phyloP scores from a whole-genome alignment of 2,797 vertebrate genomes.

The Thripadectes ignobilis region DNA sequence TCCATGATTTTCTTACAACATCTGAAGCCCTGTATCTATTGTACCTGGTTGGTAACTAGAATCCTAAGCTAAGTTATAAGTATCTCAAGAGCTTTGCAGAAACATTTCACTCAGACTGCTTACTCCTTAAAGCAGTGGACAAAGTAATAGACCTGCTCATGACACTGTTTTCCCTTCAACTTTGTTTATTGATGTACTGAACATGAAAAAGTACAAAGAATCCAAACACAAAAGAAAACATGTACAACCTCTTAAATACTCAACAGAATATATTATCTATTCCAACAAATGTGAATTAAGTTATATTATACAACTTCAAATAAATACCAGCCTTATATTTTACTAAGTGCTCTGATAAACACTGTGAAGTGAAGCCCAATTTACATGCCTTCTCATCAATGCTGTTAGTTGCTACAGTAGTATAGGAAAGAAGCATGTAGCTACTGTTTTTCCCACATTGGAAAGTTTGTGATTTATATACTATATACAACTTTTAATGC shows the following conservation, averaged over 20 bases:
- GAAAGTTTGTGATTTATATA: conserved; percentile 69
- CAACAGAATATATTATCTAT: conserved; percentile 87
- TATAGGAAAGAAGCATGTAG: conserved; percentile 78
- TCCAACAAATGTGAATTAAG: conserved; percentile 86
- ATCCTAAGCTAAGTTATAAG: neutral
- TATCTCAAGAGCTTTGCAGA: neutral
- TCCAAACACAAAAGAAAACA: conserved; percentile 95
- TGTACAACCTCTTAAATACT: conserved; percentile 89
- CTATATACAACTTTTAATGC: conserved; percentile 74
- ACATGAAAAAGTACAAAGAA: conserved; percentile 99
- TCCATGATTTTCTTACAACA: neutral
- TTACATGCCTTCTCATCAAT: conserved; percentile 85
- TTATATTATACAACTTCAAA: conserved; percentile 89
- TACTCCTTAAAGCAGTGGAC: neutral
- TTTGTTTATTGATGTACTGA: conserved; percentile 99
- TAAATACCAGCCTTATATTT: conserved; percentile 87
- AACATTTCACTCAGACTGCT: neutral
- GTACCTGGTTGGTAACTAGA: neutral
- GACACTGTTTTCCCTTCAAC: conserved; percentile 91
- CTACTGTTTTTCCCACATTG: conserved; percentile 66
- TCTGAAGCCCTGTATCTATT: neutral
- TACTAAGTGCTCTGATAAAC: conserved; percentile 85
- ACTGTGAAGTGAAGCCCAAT: conserved; percentile 83
- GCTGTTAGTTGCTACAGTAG: conserved; percentile 74
- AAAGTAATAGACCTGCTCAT: conserved; percentile 50